These are phyloP conservation scores for Tricholaema leucomelas DNA, from an alignment of 2,113 vertebrate species.

Conservation along the genomic window DNA sequence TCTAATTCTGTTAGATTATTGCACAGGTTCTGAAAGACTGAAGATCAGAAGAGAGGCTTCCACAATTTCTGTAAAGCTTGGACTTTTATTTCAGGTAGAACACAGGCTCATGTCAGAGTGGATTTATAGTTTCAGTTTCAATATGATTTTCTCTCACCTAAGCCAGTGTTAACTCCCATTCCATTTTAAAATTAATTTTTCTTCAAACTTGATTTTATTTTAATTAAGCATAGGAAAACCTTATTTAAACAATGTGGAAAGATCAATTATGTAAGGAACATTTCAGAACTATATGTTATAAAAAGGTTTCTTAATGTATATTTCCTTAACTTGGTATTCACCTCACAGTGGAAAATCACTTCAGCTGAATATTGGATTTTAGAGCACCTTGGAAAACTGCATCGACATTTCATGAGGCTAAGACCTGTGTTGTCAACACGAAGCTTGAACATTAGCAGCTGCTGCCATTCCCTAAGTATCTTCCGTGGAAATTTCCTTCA, in stretches of 20 bases:
- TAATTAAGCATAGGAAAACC: neutral
- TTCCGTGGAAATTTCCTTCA: neutral
- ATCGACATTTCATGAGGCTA: neutral
- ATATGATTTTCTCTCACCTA: neutral
- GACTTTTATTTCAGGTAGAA: neutral
- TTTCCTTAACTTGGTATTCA: neutral
- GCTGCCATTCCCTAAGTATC: neutral
- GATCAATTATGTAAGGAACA: neutral
- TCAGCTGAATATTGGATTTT: neutral
- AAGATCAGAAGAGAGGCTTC: neutral
- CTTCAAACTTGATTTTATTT: neutral
- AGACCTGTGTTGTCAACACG: fast-evolving
- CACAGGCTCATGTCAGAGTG: neutral
- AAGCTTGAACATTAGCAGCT: neutral
- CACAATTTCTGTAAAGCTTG: neutral
- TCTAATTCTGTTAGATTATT: neutral
- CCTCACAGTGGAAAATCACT: neutral
- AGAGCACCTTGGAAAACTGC: neutral
- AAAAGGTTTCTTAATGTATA: neutral
- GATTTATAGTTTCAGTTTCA: neutral
- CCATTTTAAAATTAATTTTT: neutral
- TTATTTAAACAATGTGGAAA: neutral
- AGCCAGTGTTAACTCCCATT: neutral
- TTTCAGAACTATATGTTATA: neutral
- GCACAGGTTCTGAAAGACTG: neutral